Base-by-base conservation (phyloP, 2,113 vertebrate genomes). In the Aegithalos caudatus region DNA sequence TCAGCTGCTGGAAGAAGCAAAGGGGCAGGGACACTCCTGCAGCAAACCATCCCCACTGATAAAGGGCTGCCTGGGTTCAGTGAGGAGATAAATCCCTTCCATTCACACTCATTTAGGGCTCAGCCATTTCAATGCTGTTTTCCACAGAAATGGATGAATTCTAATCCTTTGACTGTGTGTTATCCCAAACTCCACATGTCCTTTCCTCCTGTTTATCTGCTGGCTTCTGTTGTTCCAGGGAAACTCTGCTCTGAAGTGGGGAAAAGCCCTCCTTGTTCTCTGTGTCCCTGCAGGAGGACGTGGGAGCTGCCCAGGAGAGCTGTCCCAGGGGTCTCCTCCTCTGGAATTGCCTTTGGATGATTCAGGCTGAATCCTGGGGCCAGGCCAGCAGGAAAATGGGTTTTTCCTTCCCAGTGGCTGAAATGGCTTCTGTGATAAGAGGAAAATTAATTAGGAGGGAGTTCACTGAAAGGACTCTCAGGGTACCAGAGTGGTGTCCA, bases 81-180 rank as follows among this genome's bases (percentile, higher is more conserved):
- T 37, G 83, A 84, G 60, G 73, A 95, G 89, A 88, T 95, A 94
- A 95, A 83, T 12, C 66, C 54, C 47, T 86, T 95, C 87, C 62
- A 87, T 82, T 90, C 77, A 33, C 33, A 78, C 57, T 48, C 72
- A 74, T 66, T 91, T 80, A 61, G 15, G 47, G 79, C 76, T 92
- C 77, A 72, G 85, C 71, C 22, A 82, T 95, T 95, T 77, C 78
- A 90, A 47, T 21, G 50, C 57, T 6, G 3, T 62, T 94, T 94
- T 81, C 91, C 82, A 88, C 56, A 29, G 10, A 96, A 96, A 88
- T 50, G 72, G 47, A 73, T 70, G 91, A 84, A 94, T 92, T 95
- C 65, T 88, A 95, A 96, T 96, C 91, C 97, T 92, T 94, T 95
- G 83, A 79, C 88, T 80, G 90, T 72, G 13, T 45, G 87, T 84